Evolutionary conservation across 2,113 vertebrate genomes (phyloP).

Genomic region (Strix aluco): DNA sequence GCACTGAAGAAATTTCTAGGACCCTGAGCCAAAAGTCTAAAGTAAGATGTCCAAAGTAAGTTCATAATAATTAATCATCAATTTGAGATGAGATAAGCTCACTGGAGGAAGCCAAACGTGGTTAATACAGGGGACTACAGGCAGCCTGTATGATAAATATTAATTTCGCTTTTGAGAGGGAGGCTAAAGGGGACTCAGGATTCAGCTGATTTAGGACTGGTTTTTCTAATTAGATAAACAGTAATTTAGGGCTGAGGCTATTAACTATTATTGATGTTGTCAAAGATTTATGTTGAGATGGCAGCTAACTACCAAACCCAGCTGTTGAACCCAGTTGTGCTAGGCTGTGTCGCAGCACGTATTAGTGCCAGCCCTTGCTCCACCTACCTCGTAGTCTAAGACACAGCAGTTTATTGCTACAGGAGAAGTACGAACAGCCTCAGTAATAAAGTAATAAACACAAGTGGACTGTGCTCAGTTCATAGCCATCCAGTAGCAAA

Average conservation of each 20-base stretch:
- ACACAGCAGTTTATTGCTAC: not conserved
- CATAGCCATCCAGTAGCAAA: not conserved
- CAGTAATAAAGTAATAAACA: not conserved
- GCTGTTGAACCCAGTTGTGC: not conserved
- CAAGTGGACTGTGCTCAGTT: not conserved
- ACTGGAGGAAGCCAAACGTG: not conserved
- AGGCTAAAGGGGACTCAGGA: not conserved
- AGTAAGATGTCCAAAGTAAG: constrained; percentile 60
- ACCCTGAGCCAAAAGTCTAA: constrained; percentile 63
- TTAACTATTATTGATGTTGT: not conserved
- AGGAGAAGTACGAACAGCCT: not conserved
- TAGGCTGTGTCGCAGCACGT: not conserved
- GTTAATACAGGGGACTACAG: not conserved
- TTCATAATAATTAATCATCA: constrained; percentile 68
- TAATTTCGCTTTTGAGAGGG: not conserved
- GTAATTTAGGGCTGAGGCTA: not conserved
- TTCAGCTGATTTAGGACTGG: not conserved
- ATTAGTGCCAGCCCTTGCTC: not conserved
- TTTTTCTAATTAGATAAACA: not conserved
- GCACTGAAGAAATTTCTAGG: constrained; percentile 61
- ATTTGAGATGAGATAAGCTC: not conserved
- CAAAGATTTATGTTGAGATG: not conserved
- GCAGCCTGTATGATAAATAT: not conserved
- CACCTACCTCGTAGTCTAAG: not conserved
- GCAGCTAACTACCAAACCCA: not conserved